Percentiles rank a stretch among this genome's conserved stretches.
phyloP scores from a whole-genome alignment of 2,797 vertebrate species.

The Intellagama lesueurii region DNA sequence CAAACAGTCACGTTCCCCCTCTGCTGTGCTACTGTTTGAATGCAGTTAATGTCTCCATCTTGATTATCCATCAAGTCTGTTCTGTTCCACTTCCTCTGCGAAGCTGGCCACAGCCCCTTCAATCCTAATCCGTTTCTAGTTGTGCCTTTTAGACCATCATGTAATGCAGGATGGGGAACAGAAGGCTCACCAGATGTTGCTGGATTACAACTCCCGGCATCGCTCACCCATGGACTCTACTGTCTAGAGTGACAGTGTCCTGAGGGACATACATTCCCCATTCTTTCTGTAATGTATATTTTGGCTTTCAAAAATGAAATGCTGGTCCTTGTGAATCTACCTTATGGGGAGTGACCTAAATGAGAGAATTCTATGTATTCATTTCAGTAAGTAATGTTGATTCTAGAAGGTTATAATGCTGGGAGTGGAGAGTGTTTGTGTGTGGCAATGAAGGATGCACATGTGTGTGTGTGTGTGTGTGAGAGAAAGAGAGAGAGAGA shows the following conservation, averaged over 20 bases:
- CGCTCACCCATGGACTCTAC: not conserved
- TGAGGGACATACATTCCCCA: not conserved
- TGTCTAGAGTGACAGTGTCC: not conserved
- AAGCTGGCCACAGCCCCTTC: not conserved
- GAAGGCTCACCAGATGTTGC: not conserved
- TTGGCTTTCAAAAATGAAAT: not conserved
- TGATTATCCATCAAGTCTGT: not conserved
- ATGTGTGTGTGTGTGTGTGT: not conserved
- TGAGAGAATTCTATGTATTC: not conserved
- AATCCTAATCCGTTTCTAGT: not conserved
- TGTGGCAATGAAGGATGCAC: too few species aligned
- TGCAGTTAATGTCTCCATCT: not conserved
- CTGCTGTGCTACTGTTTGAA: not conserved
- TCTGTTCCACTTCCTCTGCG: not conserved
- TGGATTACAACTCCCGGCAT: not conserved
- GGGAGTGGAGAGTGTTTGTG: not conserved
- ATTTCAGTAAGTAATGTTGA: slow-evolving; percentile 12
- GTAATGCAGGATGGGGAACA: not conserved
- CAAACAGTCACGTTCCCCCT: not conserved
- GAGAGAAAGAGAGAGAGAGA: too few species aligned
- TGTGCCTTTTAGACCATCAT: not conserved
- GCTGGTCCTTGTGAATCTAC: not conserved
- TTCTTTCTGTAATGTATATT: not conserved
- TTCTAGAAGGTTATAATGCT: not conserved
- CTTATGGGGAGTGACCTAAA: not conserved